Base-by-base conservation (phyloP, 2,888 invertebrate genomes). In the Tinea trinotella region DNA sequence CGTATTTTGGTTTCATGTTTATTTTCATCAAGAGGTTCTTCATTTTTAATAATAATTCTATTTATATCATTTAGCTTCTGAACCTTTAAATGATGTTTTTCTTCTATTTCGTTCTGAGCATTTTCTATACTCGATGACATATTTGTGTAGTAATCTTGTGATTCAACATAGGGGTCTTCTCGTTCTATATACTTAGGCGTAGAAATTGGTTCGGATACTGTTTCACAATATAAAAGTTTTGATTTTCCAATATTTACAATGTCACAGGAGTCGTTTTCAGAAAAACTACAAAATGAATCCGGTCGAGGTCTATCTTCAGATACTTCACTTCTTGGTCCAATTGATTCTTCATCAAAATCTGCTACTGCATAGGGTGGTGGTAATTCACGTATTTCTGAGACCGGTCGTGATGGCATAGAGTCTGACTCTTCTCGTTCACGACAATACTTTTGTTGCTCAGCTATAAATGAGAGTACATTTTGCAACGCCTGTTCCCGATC, bases 391-490 rank as follows among this genome's bases (percentile, higher is more conserved):
- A 89, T 88, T 64, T 89, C 89, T 1, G 89, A 89, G 10, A 84
- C 74, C 4, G 87, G 87, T 53, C 86, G 68, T 30, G 88, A 88
- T 1, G 89, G 85, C 62, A 87, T 68, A 6, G 88, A 87, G 64
- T 90, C 89, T 50, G 87, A 81, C 57, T 87, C 87, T 66, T 90
- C 90, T 60, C 89, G 77, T 59, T 87, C 86, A 53, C 88, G 82
- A 61, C 89, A 90, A 67, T 92, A 92, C 66, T 91, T 91, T 63
- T 92, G 92, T 67, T 93, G 92, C 62, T 93, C 92, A 3, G 92
- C 92, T 60, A 93, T 92, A 70, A 93, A 93, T 56, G 90, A 90
- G 3, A 93, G 79, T 1, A 93, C 92, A 64, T 90, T 92, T 65
- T 92, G 92, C 22, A 92, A 77, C 0, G 92, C 90, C 62, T 90